Base-by-base conservation (phyloP, 2,888 invertebrate species). In the Sturmia bella region DNA sequence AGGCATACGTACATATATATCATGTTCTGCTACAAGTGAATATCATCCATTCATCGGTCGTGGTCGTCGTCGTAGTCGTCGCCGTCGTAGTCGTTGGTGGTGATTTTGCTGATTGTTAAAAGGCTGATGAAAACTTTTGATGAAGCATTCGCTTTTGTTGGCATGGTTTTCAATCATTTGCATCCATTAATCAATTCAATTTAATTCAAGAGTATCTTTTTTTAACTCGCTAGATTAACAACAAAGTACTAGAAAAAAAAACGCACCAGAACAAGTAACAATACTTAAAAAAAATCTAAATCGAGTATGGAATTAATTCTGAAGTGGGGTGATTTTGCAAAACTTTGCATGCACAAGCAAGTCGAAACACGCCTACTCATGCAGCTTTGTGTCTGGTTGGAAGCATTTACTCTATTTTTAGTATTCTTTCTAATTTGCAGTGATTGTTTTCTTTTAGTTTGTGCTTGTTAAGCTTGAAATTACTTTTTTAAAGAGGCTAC, bases 121-220 rank as follows among this genome's bases (percentile, higher is more conserved):
- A 70, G 77, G 32, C 39, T 63, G 75, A 75, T 54, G 73, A 54
- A 48, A 54, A 37, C 52, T 54, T 37, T 61, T 45, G 39, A 76
- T 39, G 61, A 32, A 32, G 32, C 32, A 32, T 27, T 27, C 69
- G 43, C 83, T 85, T 80, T 77, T 84, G 54, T 52, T 68, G 68
- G 85, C 86, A 84, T 85, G 85, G 86, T 87, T 86, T 86, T 88
- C 88, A 89, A 89, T 90, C 88, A 90, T 87, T 89, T 87, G 87
- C 88, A 89, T 89, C 87, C 89, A 90, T 90, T 90, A 89, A 90
- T 90, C 90, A 90, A 89, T 89, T 89, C 87, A 86, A 85, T 86
- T 86, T 86, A 74, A 66, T 81, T 81, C 81, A 74, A 74, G 82
- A 82, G 77, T 69, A 48, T 59, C 11, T 54, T 50, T 74, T 69